Base-by-base conservation (phyloP, 2,888 invertebrate species). In the Tiliacea aurago region DNA sequence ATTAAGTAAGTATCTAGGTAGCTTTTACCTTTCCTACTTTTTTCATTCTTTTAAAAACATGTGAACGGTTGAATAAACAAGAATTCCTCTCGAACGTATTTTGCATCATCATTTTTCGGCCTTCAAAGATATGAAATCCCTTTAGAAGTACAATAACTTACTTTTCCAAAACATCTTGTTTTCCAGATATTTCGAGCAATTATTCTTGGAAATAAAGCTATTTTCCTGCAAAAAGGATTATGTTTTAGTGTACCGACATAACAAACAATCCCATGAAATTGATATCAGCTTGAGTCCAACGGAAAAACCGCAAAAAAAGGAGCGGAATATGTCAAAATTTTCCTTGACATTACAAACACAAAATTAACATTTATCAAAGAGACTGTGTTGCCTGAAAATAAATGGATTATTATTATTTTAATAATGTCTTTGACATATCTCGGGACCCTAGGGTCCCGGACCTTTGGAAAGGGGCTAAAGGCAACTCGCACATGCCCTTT, bases 181-280 rank as follows among this genome's bases (percentile, higher is more conserved):
- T 78, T 47, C 10, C 13, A 23, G 37, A 47, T 63, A 47, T 18
- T n/a, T 41, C 9, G 28, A 47, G 13, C 28, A 13, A 9, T 37
- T 2, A 55, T 70, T 63, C 28, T 15, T 70, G n/a, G 37, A 63
- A 51, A 47, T 53, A 23, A 59, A 37, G 6, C n/a, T 28, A 56
- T 70, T 51, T 56, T 58, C 37, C n/a, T 37, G 20, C 6, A 78
- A 63, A 49, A 70, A 51, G 10, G 0, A 55, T 58, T 70, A 61
- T 15, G 20, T 55, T 55, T 49, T 43, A 20, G 5, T 18, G 49
- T 51, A 49, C 18, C 15, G 11, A 37, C 23, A n/a, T 45, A 45
- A 66, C 47, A 59, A 78, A 53, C 7, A 70, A 51, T 56, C n/a
- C 49, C 23, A 23, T 56, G 28, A 63, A 58, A 55, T 49, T 33